Conservation (phyloP, 2,888 invertebrate species). For the Aphidius colemani region DNA sequence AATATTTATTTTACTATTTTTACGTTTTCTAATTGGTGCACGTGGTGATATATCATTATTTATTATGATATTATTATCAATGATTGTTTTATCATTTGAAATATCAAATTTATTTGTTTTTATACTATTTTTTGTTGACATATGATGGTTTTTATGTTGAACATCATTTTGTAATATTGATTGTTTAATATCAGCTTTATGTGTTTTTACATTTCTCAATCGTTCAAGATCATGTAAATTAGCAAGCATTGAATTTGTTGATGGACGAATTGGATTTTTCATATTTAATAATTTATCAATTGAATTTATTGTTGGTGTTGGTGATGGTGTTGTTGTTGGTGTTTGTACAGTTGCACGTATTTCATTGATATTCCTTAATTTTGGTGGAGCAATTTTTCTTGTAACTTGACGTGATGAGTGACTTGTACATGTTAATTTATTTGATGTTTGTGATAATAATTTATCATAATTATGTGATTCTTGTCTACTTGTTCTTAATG, state of each 20-base stretch:
- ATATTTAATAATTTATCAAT: constrained; percentile 6
- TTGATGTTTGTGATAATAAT: constrained; percentile 9
- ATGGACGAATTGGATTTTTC: constrained; percentile 23
- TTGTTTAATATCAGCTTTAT: not conserved
- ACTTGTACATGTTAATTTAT: not conserved
- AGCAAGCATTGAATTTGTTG: constrained; percentile 46
- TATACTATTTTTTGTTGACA: too few species aligned
- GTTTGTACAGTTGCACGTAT: constrained; percentile 42
- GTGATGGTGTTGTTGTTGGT: constrained; percentile 2
- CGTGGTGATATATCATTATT: too few species aligned
- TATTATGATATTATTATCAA: too few species aligned
- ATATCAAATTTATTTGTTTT: too few species aligned
- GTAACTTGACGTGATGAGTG: not conserved
- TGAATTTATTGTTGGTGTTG: not conserved
- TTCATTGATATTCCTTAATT: constrained; percentile 47
- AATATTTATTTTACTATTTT: not conserved
- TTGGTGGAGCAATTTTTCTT: constrained; percentile 16
- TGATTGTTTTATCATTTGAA: too few species aligned
- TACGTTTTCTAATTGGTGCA: too few species aligned
- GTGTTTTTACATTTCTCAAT: constrained; percentile 32
- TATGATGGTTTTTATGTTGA: too few species aligned
- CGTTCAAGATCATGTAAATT: constrained; percentile 50
- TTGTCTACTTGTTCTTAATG: constrained; percentile 43
- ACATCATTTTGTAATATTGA: too few species aligned
- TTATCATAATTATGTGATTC: constrained; percentile 14